phyloP scores from a whole-genome alignment of 2,888 invertebrate genomes.

The Oxyteleia sp. region DNA sequence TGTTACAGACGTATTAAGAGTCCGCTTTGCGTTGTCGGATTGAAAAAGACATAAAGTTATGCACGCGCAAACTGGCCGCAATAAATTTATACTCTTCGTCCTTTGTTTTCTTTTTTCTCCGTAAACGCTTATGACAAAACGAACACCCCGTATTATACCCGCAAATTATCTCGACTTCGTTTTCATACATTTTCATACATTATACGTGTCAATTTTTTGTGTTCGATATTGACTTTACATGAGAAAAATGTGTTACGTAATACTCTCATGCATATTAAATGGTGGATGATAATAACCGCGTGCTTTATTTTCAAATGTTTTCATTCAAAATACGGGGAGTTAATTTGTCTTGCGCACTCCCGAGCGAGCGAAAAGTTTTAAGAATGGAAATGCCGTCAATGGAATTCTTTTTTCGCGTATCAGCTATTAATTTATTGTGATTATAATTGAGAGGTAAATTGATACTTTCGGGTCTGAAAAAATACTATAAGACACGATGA shows the following conservation, averaged over 20 bases:
- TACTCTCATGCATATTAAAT: constrained; percentile 54
- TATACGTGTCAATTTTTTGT: constrained; percentile 62
- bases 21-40: constrained; percentile 36
- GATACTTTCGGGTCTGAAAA: constrained; percentile 23
- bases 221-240: constrained; percentile 54
- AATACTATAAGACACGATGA: not conserved
- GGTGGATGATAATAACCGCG: constrained; percentile 32
- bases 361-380: not conserved
- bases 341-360: not conserved
- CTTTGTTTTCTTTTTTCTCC: constrained; percentile 28
- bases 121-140: constrained; percentile 44
- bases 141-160: constrained; percentile 53
- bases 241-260: constrained; percentile 61
- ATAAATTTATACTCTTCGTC: constrained; percentile 34
- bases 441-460: constrained; percentile 27
- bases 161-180: constrained; percentile 67
- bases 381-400: not conserved
- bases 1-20: constrained; percentile 11
- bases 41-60: constrained; percentile 18
- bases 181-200: constrained; percentile 73
- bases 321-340: constrained; percentile 26
- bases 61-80: constrained; percentile 17
- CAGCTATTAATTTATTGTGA: constrained; percentile 40
- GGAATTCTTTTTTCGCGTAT: constrained; percentile 15
- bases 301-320: constrained; percentile 44